A percentile compares a stretch with the other conserved stretches of the same genome.
These are phyloP conservation scores for Lepus oiostolus DNA, from an alignment of 2,797 vertebrate species.

Conservation along the genomic window DNA sequence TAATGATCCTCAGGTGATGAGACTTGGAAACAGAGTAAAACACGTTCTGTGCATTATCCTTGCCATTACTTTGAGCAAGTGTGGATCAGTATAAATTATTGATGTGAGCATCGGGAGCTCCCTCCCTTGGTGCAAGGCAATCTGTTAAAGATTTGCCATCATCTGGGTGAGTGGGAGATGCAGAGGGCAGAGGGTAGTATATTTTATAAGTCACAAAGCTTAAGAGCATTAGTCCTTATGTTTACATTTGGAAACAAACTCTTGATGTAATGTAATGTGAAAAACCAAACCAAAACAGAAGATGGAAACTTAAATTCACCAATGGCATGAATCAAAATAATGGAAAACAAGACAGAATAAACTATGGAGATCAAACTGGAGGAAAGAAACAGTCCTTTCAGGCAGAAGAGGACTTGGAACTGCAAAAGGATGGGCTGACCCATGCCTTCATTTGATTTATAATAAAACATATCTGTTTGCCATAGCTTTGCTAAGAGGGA, in stretches of 20 bases:
- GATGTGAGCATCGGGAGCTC: conserved; percentile 8
- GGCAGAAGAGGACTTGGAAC: neutral
- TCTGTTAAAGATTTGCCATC: conserved; percentile 59
- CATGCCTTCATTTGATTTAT: conserved; percentile 12
- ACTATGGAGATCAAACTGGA: neutral
- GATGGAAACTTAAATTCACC: conserved; percentile 23
- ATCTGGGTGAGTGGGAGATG: neutral
- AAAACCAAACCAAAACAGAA: neutral
- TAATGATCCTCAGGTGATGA: conserved; percentile 3
- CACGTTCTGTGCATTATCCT: conserved; percentile 49
- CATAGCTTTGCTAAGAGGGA: neutral
- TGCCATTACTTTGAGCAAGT: conserved; percentile 68
- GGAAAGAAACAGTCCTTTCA: conserved; percentile 6
- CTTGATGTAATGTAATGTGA: conserved; percentile 39
- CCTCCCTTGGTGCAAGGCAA: conserved; percentile 37
- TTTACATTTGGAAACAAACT: conserved; percentile 58
- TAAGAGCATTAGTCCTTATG: conserved; percentile 20
- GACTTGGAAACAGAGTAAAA: neutral
- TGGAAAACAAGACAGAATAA: neutral
- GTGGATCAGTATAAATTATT: conserved; percentile 74
- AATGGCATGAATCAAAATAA: conserved; percentile 34
- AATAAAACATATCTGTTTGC: neutral
- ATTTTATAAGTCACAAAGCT: conserved; percentile 43
- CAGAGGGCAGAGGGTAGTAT: neutral
- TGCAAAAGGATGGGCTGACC: neutral